Conservation (phyloP, 1,140 invertebrate genomes). For the Sweltsa coloradensis region DNA sequence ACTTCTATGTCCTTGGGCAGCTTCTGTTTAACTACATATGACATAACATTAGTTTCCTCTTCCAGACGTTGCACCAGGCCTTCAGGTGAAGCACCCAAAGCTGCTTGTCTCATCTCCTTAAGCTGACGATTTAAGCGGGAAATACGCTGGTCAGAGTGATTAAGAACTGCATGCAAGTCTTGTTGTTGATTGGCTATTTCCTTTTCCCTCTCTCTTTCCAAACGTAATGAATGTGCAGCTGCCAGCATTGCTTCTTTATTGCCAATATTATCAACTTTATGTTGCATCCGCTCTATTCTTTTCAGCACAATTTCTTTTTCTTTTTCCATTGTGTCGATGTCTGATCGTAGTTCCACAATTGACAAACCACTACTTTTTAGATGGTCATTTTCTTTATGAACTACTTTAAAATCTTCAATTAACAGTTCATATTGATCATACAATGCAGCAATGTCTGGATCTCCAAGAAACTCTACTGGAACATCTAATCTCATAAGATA, state of each 20-base stretch:
- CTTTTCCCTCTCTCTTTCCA: slow-evolving; percentile 59
- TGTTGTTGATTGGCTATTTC: slow-evolving; percentile 50
- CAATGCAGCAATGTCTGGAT: slow-evolving; percentile 57
- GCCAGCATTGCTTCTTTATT: slow-evolving; percentile 44
- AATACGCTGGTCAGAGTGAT: slow-evolving; percentile 39
- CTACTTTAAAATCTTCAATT: slow-evolving; percentile 72
- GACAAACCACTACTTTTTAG: slow-evolving; percentile 46
- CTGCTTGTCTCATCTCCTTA: slow-evolving; percentile 38
- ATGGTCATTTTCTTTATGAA: slow-evolving; percentile 59
- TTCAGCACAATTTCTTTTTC: slow-evolving; percentile 64
- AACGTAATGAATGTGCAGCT: slow-evolving; percentile 50
- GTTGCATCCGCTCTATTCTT: slow-evolving; percentile 56
- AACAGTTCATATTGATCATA: slow-evolving; percentile 60
- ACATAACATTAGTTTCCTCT: slow-evolving; percentile 64
- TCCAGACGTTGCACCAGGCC: slow-evolving; percentile 51
- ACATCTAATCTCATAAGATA: slow-evolving; percentile 67
- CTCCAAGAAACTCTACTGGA: slow-evolving; percentile 66
- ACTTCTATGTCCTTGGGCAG: slow-evolving; percentile 55
- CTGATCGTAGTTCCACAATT: slow-evolving; percentile 39
- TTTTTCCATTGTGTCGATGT: slow-evolving; percentile 73
- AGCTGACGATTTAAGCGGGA: slow-evolving; percentile 40
- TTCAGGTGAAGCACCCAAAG: slow-evolving; percentile 40
- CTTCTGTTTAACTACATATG: slow-evolving; percentile 65
- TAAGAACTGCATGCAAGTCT: slow-evolving; percentile 37
- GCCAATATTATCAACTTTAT: slow-evolving; percentile 33